Evolutionary conservation across 2,797 vertebrate species (phyloP).

Genomic region (Manis javanica): DNA sequence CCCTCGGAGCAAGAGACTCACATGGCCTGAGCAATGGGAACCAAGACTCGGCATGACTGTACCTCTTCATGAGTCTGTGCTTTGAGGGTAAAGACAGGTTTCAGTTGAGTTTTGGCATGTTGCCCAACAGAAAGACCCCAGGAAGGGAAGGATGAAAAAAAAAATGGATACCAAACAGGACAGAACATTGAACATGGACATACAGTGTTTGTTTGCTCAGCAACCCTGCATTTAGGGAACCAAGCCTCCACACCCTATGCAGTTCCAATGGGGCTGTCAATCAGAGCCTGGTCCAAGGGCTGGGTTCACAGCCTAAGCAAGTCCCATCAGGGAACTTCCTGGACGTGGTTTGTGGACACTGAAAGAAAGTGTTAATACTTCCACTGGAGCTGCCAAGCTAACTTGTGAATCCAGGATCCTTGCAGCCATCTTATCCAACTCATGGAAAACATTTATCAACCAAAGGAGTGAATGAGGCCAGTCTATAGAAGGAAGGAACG

Average conservation of each 20-base stretch:
- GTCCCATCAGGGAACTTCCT: neutral
- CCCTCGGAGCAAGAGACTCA: neutral
- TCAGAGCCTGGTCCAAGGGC: neutral
- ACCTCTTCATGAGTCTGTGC: neutral
- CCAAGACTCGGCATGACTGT: neutral
- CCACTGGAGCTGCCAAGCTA: neutral
- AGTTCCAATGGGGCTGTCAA: neutral
- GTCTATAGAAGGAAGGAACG: neutral
- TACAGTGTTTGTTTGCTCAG: neutral
- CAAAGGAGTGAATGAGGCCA: constrained; percentile 21
- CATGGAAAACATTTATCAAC: neutral
- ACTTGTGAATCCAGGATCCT: neutral
- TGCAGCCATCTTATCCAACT: neutral
- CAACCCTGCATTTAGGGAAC: neutral
- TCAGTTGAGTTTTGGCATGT: neutral
- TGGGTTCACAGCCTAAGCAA: neutral
- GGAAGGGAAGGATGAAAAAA: neutral
- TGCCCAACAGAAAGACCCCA: neutral
- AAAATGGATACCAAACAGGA: neutral
- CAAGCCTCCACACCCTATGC: neutral
- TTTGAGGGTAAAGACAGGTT: neutral
- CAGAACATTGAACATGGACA: neutral
- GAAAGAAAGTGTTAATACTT: neutral
- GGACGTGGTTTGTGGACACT: neutral
- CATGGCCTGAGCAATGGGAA: neutral